phyloP scores from a whole-genome alignment of 2,797 vertebrate species.

The Acrossocheilus fasciatus region DNA sequence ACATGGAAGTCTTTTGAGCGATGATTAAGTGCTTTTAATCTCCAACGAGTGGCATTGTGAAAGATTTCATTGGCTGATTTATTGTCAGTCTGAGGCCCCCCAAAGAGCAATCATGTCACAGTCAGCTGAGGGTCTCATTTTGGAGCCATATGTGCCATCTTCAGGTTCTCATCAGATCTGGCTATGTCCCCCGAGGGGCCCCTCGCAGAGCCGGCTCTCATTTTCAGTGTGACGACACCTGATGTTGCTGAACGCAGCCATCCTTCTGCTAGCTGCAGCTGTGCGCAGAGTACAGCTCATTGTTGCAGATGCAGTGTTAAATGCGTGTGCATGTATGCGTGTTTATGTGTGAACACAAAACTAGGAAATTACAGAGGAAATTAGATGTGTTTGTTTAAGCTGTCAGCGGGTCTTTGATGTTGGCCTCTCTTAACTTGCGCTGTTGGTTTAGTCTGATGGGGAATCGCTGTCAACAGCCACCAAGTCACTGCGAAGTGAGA shows the following conservation, averaged over 20 bases:
- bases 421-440: constrained; percentile 18
- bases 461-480: constrained; percentile 1
- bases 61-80: constrained; percentile 57
- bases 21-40: background rate
- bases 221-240: constrained; percentile 43
- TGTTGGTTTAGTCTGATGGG: constrained; percentile 25
- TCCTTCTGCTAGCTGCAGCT: constrained; percentile 48
- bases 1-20: background rate
- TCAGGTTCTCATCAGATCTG: constrained; percentile 42
- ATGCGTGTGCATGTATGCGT: background rate
- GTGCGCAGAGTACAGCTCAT: constrained; percentile 29
- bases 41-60: background rate
- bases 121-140: constrained; percentile 60
- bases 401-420: constrained; percentile 11
- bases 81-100: constrained; percentile 62
- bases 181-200: constrained; percentile 57
- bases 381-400: constrained; percentile 28
- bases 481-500: constrained; percentile 5
- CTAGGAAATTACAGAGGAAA: constrained; percentile 41
- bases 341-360: constrained; percentile 32
- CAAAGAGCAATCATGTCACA: constrained; percentile 53
- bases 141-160: constrained; percentile 50
- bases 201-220: constrained; percentile 50
- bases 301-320: constrained; percentile 16
- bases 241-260: constrained; percentile 1